Evolutionary conservation across 1,140 invertebrate species (phyloP).

Genomic region (Eupeodes corollae): DNA sequence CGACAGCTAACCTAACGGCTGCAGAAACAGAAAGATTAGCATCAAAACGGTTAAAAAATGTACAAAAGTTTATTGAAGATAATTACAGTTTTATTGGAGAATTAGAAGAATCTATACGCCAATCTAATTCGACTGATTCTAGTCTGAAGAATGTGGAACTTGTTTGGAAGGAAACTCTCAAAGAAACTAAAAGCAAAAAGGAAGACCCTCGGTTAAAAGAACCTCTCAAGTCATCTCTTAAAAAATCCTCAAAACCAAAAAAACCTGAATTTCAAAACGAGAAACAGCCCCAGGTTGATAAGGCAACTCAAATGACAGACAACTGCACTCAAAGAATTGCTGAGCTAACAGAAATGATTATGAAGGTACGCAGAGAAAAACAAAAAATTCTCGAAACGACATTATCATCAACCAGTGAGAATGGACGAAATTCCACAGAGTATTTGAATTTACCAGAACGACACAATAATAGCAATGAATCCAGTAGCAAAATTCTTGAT

Average conservation of each 20-base stretch:
- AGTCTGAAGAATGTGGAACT: neutral
- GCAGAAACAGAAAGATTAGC: neutral
- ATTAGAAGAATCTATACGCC: constrained; percentile 21
- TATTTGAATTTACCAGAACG: constrained; percentile 28
- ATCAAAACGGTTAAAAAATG: constrained; percentile 12
- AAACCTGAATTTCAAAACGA: neutral
- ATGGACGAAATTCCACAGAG: constrained; percentile 27
- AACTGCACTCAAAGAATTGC: constrained; percentile 30
- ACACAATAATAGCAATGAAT: constrained; percentile 2
- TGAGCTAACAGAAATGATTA: constrained; percentile 27
- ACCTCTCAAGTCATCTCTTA: neutral
- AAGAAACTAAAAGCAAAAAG: constrained; percentile 1
- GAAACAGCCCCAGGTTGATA: constrained; percentile 11
- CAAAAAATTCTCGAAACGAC: constrained; percentile 30
- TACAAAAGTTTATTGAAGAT: constrained; percentile 24
- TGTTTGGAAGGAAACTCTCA: constrained; percentile 5
- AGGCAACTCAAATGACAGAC: constrained; percentile 24
- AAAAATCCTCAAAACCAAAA: neutral
- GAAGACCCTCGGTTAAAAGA: neutral
- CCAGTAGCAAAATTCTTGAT: constrained; percentile 4
- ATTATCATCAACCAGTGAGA: constrained; percentile 28
- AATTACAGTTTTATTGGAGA: constrained; percentile 30
- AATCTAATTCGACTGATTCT: neutral
- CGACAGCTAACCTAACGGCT: constrained; percentile 11
- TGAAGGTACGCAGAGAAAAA: constrained; percentile 31